phyloP scores from a whole-genome alignment of 2,888 invertebrate species.

The Nasonovia ribisnigri region DNA sequence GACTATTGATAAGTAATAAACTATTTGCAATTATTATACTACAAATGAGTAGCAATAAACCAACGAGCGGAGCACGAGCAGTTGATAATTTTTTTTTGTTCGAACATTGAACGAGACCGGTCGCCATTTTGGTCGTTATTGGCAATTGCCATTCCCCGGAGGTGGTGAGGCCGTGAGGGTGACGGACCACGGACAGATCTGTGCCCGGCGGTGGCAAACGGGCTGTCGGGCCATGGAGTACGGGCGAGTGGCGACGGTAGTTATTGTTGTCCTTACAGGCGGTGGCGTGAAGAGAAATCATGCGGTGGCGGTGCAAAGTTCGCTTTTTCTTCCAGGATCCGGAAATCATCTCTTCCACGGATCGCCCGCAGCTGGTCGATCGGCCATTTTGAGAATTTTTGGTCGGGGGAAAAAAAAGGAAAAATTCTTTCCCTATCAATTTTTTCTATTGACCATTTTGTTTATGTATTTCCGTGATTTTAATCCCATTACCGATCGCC shows the following conservation, averaged over 20 bases:
- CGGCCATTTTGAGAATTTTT: slow-evolving; percentile 64
- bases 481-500: slow-evolving; percentile 30
- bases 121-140: not conserved
- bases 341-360: slow-evolving; percentile 28
- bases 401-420: slow-evolving; percentile 50
- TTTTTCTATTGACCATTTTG: slow-evolving; percentile 63
- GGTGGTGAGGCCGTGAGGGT: not conserved
- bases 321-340: slow-evolving; percentile 41
- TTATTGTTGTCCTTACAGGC: not conserved
- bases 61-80: too few species aligned
- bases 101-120: not conserved
- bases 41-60: not conserved
- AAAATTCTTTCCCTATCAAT: slow-evolving; percentile 64
- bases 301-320: not conserved
- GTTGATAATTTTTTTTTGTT: not conserved
- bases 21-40: too few species aligned
- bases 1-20: too few species aligned
- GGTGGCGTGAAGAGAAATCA: not conserved
- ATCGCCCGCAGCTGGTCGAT: slow-evolving; percentile 47
- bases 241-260: not conserved
- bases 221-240: too few species aligned
- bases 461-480: slow-evolving; percentile 59
- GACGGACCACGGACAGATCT: too few species aligned
- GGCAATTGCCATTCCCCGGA: not conserved
- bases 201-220: not conserved